Evolutionary conservation across 2,113 vertebrate genomes (phyloP), one percentile per base, ranked within the genome.

Genomic region (Xiphophorus hellerii): DNA sequence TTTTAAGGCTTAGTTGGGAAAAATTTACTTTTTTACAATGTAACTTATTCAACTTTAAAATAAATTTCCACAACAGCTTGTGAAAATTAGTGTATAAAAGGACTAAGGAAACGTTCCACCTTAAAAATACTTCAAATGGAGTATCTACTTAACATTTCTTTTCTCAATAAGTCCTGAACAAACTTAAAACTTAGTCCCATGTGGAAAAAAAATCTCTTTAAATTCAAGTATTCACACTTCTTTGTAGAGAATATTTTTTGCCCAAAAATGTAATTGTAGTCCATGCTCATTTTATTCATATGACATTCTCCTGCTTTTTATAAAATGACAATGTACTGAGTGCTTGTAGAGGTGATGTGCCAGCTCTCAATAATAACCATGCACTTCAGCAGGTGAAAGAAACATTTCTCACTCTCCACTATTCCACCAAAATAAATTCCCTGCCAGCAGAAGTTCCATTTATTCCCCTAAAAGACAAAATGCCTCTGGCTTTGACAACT

Each of bases 331-430:
- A 37, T 30, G 66, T 29, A 73, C 10, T n/a, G 54, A 78, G 62
- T 42, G 69, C 66, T 81, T 64, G 61, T 33, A 12, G 37, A 74
- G 67, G 20, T 72, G 63, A 79, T 29, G 12, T 66, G 76, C 79
- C 73, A 67, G 9, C 33, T 27, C 61, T 84, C 58, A 75, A 67
- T 27, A 58, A 69, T 27, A 58, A 69, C 72, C 11, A 12, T 29
- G 33, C 3, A 29, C 37, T 66, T 66, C 69, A 74, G 62, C 71
- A 51, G 39, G 8, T 69, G 77, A 74, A 74, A 69, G 33, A 82
- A 67, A 70, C 3, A 30, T 71, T 54, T 71, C 74, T 66, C 35
- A 62, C 79, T 82, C 76, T 67, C 75, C 76, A 61, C n/a, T 25
- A 70, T 75, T 74, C 54, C 31, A 65, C n/a, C 1, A 27, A 74